Percentiles rank a stretch among this genome's conserved stretches.
These are phyloP conservation scores for Pachypeltis micranthus DNA, from an alignment of 1,140 invertebrate species.

Conservation along the genomic window DNA sequence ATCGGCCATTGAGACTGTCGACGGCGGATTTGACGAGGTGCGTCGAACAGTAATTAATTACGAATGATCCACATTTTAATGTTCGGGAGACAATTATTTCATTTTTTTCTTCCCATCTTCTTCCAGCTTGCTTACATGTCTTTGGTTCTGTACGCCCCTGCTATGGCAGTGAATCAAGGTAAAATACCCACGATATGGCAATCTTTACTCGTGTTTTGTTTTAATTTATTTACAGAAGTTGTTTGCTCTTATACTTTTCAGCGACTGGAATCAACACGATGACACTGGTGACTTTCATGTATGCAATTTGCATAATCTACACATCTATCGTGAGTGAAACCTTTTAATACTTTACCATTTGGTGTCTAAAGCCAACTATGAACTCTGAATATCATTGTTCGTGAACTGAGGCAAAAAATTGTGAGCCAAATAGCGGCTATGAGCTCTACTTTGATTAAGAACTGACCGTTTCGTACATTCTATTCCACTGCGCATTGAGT, in stretches of 20 bases:
- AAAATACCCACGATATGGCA: slow-evolving; percentile 30
- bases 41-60: too few relatives aligned
- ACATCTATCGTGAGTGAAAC: slow-evolving; percentile 80
- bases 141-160: slow-evolving; percentile 81
- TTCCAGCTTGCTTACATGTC: slow-evolving; percentile 75
- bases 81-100: not conserved
- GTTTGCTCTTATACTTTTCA: slow-evolving; percentile 36
- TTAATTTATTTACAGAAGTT: not conserved
- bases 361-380: too few relatives aligned
- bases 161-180: slow-evolving; percentile 83
- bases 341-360: too few relatives aligned
- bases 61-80: too few relatives aligned
- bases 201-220: not conserved
- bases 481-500: too few relatives aligned
- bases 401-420: too few relatives aligned
- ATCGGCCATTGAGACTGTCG: too few relatives aligned
- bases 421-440: too few relatives aligned
- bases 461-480: too few relatives aligned
- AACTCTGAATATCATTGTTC: too few relatives aligned
- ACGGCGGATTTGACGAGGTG: too few relatives aligned
- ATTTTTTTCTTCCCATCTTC: slow-evolving; percentile 12
- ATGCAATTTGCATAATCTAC: slow-evolving; percentile 77
- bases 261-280: slow-evolving; percentile 74
- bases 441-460: too few relatives aligned
- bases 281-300: slow-evolving; percentile 64